Evolutionary conservation across 1,140 invertebrate genomes (phyloP).

Genomic region (Cardiocondyla obscurior): DNA sequence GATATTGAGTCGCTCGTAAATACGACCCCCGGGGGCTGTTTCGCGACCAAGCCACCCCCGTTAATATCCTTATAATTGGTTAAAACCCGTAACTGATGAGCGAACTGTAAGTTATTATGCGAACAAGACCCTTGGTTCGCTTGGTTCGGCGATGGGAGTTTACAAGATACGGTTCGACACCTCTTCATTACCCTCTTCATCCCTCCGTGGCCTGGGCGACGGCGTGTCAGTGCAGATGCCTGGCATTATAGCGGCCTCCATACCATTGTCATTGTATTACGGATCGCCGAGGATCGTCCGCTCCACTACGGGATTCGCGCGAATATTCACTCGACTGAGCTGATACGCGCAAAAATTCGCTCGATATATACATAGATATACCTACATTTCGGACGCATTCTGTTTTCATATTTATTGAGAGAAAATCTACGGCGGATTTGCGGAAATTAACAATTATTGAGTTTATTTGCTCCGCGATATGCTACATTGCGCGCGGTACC

Average conservation of each 20-base stretch:
- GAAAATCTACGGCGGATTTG: conserved; percentile 11
- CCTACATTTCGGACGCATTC: conserved; percentile 2
- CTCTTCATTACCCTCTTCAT: conserved; percentile 83
- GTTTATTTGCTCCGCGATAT: not conserved
- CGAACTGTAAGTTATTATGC: conserved; percentile 82
- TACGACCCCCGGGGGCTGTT: conserved; percentile 43
- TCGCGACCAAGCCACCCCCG: conserved; percentile 60
- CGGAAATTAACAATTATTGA: conserved; percentile 5
- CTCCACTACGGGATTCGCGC: conserved; percentile 59
- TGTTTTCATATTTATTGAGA: conserved; percentile 34
- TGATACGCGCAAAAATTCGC: conserved; percentile 61
- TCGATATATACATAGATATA: too few relatives aligned
- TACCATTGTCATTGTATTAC: conserved; percentile 68
- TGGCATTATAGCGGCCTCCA: conserved; percentile 65
- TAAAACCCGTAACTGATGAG: conserved; percentile 84
- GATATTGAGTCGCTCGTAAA: conserved; percentile 55
- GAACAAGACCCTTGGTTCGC: conserved; percentile 77
- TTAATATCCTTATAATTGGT: conserved; percentile 80
- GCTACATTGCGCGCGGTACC: not conserved
- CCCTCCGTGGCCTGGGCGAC: conserved; percentile 61
- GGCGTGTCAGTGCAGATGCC: conserved; percentile 61
- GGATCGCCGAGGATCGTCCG: conserved; percentile 63
- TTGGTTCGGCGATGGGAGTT: conserved; percentile 73
- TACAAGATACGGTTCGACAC: conserved; percentile 83
- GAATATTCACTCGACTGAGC: conserved; percentile 63